Evolutionary conservation across 2,888 invertebrate genomes (phyloP), one percentile per base, ranked within the genome.

Genomic region (Chesias legatella): DNA sequence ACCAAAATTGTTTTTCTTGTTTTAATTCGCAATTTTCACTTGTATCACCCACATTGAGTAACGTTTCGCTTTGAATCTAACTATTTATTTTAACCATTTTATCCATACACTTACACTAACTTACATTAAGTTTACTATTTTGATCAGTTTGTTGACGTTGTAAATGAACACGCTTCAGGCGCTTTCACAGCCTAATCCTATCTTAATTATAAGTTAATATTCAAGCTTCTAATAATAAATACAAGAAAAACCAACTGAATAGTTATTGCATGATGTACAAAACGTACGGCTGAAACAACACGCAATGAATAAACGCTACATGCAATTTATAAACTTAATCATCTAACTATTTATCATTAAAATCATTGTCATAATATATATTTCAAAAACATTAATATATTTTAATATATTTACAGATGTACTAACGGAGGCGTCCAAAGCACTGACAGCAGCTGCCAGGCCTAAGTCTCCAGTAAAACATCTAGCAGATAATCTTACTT

Each of bases 21-120:
- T 66, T 70, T 74, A 51, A 73, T 73, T 78, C 67, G 73, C 76
- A 68, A 46, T 68, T 72, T 71, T 63, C 63, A 77, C 68, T 59
- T 61, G 44, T 68, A 57, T 71, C 63, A 68, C 71, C 68, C 77
- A 81, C 74, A 56, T 77, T 78, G 84, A 77, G 86, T 85, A 86
- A 86, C 70, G 88, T 88, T 88, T 88, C 88, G 88, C 88, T 84
- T 86, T 85, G 88, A 86, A 80, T 84, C 82, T 67, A 56, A 70
- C 53, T 70, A 64, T 72, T 73, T 58, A 62, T 75, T 76, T 74
- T 75, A 61, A 60, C 60, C 66, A 77, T 70, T 65, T 65, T 36
- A 45, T 64, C 22, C 26, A 48, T 34, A 42, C n/a, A n/a, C n/a
- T n/a, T n/a, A n/a, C 30, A 20, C 47, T 46, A 39, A 17, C 45